Base-by-base conservation (phyloP, 2,113 vertebrate species). In the Forbesichthys agassizii region DNA sequence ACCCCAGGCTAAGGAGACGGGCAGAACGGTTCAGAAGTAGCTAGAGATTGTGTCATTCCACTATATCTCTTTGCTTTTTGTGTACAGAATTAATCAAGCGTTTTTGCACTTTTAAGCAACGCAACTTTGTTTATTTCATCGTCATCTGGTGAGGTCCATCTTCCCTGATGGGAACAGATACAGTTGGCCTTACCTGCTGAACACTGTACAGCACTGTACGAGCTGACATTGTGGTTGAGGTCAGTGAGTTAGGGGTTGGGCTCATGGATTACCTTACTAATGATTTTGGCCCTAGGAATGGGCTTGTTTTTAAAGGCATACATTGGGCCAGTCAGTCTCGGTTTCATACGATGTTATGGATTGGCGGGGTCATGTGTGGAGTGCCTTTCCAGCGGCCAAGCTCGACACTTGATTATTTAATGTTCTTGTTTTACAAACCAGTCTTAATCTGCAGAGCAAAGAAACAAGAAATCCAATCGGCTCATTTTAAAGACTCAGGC, bases 241-340 rank as follows among this genome's bases (percentile, higher is more conserved):
- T 90, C 86, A 84, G 73, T 54, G 75, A 83, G 79, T 86, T 64
- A 71, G 81, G 75, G 36, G 76, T 85, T 74, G 69, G 84, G 69
- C 80, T 91, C 86, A 88, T 84, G 88, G 90, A 89, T 91, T 88
- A 84, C 88, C 88, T 85, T 84, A 88, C 89, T 90, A 90, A 90
- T 91, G 89, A 89, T 91, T 91, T 89, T 91, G 89, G 85, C 86
- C 71, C 36, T n/a, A 62, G 77, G 74, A 80, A 48, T 46, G 74
- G 82, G 80, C 83, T 86, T 86, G 88, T 91, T 90, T 90, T 85
- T 88, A 91, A 90, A 87, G 75, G 81, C 82, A 76, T 77, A 79
- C 66, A 75, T 82, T 75, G 18, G 79, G 78, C 48, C 46, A 85
- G 78, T 79, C 81, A 86, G 89, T 84, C 88, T 87, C 68, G 76